Percentiles rank a stretch among this genome's conserved stretches.
These are phyloP conservation scores for Cassiopea xamachana DNA, from an alignment of 30 jellyfish, hydroid and myxozoan genomes.

Conservation along the genomic window DNA sequence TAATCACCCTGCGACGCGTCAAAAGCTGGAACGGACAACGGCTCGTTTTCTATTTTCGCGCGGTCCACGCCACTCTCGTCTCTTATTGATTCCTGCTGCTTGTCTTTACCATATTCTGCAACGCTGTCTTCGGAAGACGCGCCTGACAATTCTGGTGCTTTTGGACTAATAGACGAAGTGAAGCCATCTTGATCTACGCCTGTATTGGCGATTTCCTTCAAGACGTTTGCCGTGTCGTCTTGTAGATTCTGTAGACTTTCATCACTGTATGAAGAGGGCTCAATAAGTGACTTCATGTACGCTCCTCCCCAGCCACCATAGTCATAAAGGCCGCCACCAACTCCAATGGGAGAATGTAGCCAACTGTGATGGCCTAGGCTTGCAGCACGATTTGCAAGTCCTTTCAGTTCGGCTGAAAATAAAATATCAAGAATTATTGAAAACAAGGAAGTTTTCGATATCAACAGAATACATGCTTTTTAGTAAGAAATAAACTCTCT, in stretches of 20 bases:
- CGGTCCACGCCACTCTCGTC: slow-evolving; percentile 43
- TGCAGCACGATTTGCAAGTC: slow-evolving; percentile 10
- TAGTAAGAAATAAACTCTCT: too few species aligned
- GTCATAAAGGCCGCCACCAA: slow-evolving; percentile 18
- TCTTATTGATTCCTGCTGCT: slow-evolving; percentile 14
- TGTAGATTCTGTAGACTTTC: slow-evolving; percentile 24
- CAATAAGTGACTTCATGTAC: slow-evolving; percentile 14
- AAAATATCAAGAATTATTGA: too few species aligned
- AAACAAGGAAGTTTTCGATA: too few species aligned
- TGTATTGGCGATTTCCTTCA: slow-evolving; percentile 17
- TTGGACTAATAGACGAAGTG: slow-evolving; percentile 26
- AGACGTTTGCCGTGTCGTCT: slow-evolving; percentile 55
- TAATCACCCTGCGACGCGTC: slow-evolving; percentile 51
- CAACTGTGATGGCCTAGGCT: not conserved
- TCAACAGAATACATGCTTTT: too few species aligned
- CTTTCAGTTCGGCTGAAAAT: slow-evolving; percentile 43
- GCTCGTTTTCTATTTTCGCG: slow-evolving; percentile 32
- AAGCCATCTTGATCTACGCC: slow-evolving; percentile 44
- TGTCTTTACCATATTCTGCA: not conserved
- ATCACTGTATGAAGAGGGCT: not conserved
- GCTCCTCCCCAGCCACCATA: slow-evolving; percentile 47
- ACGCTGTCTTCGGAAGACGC: not conserved
- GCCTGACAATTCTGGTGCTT: slow-evolving; percentile 24
- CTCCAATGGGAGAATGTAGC: not conserved
- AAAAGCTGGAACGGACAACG: slow-evolving; percentile 30